A percentile compares a stretch with the other conserved stretches of the same genome.
These are phyloP conservation scores for Pteropus alecto DNA, from an alignment of 2,113 vertebrate species.

Conservation along the genomic window DNA sequence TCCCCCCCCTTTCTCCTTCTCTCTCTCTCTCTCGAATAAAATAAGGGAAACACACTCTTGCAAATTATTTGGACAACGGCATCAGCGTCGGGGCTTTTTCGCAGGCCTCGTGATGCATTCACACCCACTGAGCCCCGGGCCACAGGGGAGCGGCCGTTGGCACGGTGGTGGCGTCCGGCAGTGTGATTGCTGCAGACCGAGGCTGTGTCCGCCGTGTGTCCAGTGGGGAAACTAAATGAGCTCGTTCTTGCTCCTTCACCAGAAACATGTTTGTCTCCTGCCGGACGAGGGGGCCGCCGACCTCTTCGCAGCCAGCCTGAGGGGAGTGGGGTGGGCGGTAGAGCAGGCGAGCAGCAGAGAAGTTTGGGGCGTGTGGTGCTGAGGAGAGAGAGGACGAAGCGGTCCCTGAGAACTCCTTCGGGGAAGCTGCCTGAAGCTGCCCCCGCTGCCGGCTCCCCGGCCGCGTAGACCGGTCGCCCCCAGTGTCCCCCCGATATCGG, in stretches of 20 bases:
- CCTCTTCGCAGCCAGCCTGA: background rate
- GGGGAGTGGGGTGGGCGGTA: background rate
- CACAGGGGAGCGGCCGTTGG: background rate
- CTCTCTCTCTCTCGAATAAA: too few species aligned
- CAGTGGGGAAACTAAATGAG: too few species aligned
- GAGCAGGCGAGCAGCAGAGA: accelerated
- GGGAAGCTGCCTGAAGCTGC: background rate
- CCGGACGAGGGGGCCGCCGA: too few species aligned
- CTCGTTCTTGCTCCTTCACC: too few species aligned
- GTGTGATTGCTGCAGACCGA: background rate
- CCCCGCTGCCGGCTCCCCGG: too few species aligned
- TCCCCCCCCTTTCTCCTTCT: too few species aligned
- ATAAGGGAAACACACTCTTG: background rate
- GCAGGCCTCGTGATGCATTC: background rate
- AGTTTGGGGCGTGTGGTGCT: background rate
- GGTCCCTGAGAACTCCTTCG: too few species aligned
- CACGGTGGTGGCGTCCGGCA: background rate
- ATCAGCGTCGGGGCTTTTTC: too few species aligned
- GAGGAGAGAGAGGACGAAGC: background rate
- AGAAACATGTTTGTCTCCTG: background rate
- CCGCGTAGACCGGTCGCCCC: too few species aligned
- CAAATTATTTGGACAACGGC: too few species aligned
- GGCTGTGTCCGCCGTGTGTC: background rate
- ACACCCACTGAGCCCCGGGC: accelerated
- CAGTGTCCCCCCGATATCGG: too few species aligned